Base-by-base conservation (phyloP, 2,888 invertebrate genomes). In the Lithophane semibrunnea region DNA sequence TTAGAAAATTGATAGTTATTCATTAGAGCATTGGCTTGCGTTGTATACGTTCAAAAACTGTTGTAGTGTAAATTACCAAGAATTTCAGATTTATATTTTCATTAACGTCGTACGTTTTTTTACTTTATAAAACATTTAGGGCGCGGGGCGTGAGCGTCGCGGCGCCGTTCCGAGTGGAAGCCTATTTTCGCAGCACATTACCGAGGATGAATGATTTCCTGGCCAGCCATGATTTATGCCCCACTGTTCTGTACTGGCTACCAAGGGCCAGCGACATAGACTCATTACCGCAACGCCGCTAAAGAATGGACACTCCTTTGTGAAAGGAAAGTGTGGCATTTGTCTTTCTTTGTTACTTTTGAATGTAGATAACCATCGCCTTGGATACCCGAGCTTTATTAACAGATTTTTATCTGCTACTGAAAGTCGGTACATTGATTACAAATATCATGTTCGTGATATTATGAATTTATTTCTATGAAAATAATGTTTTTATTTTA, bases 111-210 rank as follows among this genome's bases (percentile, higher is more conserved):
- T 92, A 92, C 90, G 92, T 93, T 94, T 93, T 80, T 78, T 91
- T 91, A 91, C 92, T 92, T 92, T 85, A 75, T 86, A 92, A 93
- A 93, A 92, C 92, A 94, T 95, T 94, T 93, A 93, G 92, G 92
- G 91, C 91, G 91, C 92, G 92, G 93, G 94, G 94, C 93, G 94
- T 92, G 91, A 90, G 92, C 91, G 91, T 91, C 77, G 83, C 74
- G 91, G 92, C 91, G 90, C 88, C 90, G 92, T 91, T 89, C 91
- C 91, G 90, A 93, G 92, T 94, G 92, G 95, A 95, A 96, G 96
- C 95, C 94, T 95, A 95, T 96, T 96, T 96, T 96, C 95, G 96
- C 96, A 95, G 95, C 95, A 96, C 95, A 96, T 96, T 96, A 96
- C 93, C 83, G 94, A 95, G 95, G 94, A 96, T 96, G 96, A 95